A percentile compares a stretch with the other conserved stretches of the same genome.
These are phyloP conservation scores for Blastobasis lacticolella DNA, from an alignment of 2,888 invertebrate species.

Conservation along the genomic window DNA sequence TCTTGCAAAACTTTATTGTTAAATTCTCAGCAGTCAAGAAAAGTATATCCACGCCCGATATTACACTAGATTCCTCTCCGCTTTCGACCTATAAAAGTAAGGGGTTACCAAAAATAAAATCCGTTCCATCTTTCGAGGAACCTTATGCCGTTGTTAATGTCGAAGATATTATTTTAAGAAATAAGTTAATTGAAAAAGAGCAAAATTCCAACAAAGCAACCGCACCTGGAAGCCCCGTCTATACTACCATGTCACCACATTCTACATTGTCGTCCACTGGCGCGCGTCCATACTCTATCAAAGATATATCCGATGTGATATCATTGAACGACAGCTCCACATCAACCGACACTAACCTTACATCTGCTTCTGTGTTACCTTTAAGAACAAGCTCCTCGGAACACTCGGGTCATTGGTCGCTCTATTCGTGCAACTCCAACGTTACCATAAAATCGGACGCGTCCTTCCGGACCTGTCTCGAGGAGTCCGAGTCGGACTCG, in stretches of 20 bases:
- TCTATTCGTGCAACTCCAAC: constrained; percentile 60
- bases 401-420: constrained; percentile 62
- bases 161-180: constrained; percentile 39
- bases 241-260: constrained; percentile 45
- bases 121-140: constrained; percentile 53
- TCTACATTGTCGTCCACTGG: constrained; percentile 46
- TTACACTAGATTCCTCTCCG: constrained; percentile 47
- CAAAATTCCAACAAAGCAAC: constrained; percentile 10
- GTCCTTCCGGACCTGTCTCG: constrained; percentile 56
- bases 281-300: constrained; percentile 53
- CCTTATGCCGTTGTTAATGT: constrained; percentile 51
- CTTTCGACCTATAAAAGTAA: constrained; percentile 38
- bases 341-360: constrained; percentile 47
- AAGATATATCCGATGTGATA: constrained; percentile 60
- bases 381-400: constrained; percentile 61
- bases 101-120: constrained; percentile 47
- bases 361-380: constrained; percentile 54
- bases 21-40: constrained; percentile 63
- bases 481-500: constrained; percentile 57
- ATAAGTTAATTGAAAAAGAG: constrained; percentile 20
- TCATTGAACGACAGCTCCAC: constrained; percentile 45
- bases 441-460: constrained; percentile 54
- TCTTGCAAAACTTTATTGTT: constrained; percentile 40
- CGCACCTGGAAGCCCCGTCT: constrained; percentile 25
- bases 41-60: constrained; percentile 65